Evolutionary conservation across 2,797 vertebrate species (phyloP).

Genomic region (Gymnodraco acuticeps): DNA sequence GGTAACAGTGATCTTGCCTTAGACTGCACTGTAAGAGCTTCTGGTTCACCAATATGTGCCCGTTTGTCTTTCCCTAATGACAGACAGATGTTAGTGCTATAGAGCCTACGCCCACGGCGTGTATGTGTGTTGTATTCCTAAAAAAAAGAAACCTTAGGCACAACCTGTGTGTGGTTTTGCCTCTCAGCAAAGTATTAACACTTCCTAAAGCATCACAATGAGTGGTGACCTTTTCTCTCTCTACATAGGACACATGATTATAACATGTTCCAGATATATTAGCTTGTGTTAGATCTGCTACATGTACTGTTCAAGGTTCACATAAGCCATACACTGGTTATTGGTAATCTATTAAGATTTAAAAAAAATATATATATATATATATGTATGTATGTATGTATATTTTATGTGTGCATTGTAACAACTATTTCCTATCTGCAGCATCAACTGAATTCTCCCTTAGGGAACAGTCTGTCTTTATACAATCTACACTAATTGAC

Average conservation of each 20-base stretch:
- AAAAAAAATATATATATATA: no score
- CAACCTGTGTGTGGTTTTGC: slow-evolving; percentile 25
- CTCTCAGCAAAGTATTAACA: slow-evolving; percentile 42
- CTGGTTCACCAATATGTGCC: slow-evolving; percentile 48
- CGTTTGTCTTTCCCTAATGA: slow-evolving; percentile 66
- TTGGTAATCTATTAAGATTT: not conserved
- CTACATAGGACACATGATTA: slow-evolving; percentile 32
- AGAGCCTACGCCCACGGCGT: slow-evolving; percentile 45
- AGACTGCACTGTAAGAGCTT: slow-evolving; percentile 32
- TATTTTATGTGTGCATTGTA: no score
- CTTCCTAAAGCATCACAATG: slow-evolving; percentile 37
- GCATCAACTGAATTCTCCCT: not conserved
- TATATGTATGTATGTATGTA: no score
- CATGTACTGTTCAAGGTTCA: not conserved
- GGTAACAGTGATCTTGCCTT: slow-evolving; percentile 69
- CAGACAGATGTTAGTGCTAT: slow-evolving; percentile 72
- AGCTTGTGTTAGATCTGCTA: slow-evolving; percentile 8
- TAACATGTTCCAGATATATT: slow-evolving; percentile 13
- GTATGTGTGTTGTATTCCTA: slow-evolving; percentile 8
- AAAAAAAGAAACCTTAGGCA: slow-evolving; percentile 34
- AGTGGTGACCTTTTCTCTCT: slow-evolving; percentile 10
- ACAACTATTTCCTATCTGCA: no score
- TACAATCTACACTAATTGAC: not conserved
- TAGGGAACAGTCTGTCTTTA: not conserved
- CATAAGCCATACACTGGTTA: not conserved